Evolutionary conservation across 2,797 vertebrate species (phyloP).

Genomic region (Acrossocheilus fasciatus): DNA sequence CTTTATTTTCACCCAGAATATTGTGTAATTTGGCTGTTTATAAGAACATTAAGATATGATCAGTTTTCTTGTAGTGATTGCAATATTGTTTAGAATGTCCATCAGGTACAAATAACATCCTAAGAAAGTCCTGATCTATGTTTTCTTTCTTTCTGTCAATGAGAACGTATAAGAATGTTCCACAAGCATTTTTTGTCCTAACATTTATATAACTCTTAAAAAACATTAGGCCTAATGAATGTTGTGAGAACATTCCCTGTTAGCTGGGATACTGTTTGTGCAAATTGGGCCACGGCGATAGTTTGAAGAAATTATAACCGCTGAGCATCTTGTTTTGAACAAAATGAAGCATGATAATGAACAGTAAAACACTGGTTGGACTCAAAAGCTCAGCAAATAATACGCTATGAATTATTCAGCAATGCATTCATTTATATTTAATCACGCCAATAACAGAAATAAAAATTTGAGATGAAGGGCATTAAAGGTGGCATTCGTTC

Average conservation of each 20-base stretch:
- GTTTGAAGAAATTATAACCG: not conserved
- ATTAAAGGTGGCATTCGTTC: slow-evolving; percentile 15
- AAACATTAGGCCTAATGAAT: too few relatives aligned
- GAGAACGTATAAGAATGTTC: not conserved
- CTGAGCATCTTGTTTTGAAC: not conserved
- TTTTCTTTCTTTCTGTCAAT: too few relatives aligned
- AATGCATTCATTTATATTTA: slow-evolving; percentile 50
- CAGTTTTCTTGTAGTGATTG: too few relatives aligned
- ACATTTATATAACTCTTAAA: not conserved
- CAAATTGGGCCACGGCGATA: not conserved
- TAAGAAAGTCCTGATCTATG: too few relatives aligned
- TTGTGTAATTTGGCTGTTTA: too few relatives aligned
- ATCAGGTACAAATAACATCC: too few relatives aligned
- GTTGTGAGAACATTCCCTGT: not conserved
- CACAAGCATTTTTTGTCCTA: not conserved
- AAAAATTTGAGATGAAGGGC: slow-evolving; percentile 31
- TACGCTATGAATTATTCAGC: slow-evolving; percentile 53
- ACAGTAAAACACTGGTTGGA: slow-evolving; percentile 29
- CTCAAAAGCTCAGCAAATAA: slow-evolving; percentile 48
- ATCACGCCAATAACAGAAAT: slow-evolving; percentile 29
- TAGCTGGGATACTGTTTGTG: not conserved
- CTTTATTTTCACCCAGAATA: too few relatives aligned
- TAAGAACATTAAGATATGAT: too few relatives aligned
- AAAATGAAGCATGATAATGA: slow-evolving; percentile 19
- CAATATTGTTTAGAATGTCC: too few relatives aligned